Evolutionary conservation across 2,888 invertebrate genomes (phyloP), one percentile per base, ranked within the genome.

Genomic region (Hirtodrosophila confusa): DNA sequence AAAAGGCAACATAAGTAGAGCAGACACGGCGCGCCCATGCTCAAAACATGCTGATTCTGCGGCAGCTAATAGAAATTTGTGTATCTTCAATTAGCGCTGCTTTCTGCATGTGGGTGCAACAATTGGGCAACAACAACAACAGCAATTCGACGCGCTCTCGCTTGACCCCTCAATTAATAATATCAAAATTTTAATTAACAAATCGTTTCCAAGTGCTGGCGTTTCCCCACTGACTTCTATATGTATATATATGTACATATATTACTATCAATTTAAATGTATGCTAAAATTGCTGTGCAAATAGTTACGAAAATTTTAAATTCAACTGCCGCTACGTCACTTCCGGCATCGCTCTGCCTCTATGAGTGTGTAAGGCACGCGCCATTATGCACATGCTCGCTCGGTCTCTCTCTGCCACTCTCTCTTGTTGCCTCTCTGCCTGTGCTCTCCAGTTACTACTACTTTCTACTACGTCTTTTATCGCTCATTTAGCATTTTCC

Each of bases 51-150:
- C 31, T 1, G 43, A 31, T 17, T 17, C 17, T 17, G 17, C 17
- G 51, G 37, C 48, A 17, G 35, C 9, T 29, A 51, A 45, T 49
- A 55, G 8, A 49, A 50, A 65, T 67, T 78, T 57, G 54, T 57
- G 54, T 53, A 47, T 50, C 43, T 41, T 66, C 75, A 87, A 86
- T 82, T 87, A 70, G 51, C 68, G 57, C 63, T 60, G 50, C 44
- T 66, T 63, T 65, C 62, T 41, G 48, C 56, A 72, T 72, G 62
- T 78, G 76, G 72, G 62, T 86, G 83, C 75, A 75, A 55, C 69
- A 79, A 76, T 67, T 82, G 64, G 63, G 37, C 48, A 24, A 33
- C 45, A 39, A 29, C 36, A 49, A 61, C 39, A 12, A 36, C n/a
- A 29, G 35, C 29, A 23, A 29, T 12, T 7, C 9, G 29, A 24